Evolutionary conservation across 2,888 invertebrate genomes (phyloP).

Genomic region (Parelbella ahira): DNA sequence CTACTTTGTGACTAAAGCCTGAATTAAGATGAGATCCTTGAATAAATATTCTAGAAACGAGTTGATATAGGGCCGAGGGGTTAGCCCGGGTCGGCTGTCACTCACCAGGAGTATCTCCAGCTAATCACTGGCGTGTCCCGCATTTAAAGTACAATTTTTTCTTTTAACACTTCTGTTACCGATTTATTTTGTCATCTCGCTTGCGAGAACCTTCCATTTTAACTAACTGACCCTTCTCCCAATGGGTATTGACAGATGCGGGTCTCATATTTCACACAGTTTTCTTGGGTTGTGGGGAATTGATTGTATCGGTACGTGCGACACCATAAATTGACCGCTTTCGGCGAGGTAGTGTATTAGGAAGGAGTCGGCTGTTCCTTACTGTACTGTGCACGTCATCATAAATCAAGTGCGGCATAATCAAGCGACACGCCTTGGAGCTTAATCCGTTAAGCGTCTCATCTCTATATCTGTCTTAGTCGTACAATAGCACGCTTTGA

Average conservation of each 20-base stretch:
- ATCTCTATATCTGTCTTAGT: conserved; percentile 65
- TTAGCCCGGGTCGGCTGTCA: conserved; percentile 36
- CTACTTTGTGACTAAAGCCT: conserved; percentile 14
- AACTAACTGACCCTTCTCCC: conserved; percentile 49
- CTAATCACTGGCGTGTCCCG: conserved; percentile 71
- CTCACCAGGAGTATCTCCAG: conserved; percentile 53
- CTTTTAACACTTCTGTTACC: conserved; percentile 50
- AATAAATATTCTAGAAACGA: conserved; percentile 21
- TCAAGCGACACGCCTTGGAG: conserved; percentile 58
- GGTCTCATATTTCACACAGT: conserved; percentile 64
- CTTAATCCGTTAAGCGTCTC: conserved; percentile 71
- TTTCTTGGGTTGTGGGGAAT: conserved; percentile 49
- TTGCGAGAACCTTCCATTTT: conserved; percentile 40
- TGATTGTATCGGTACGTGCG: conserved; percentile 60
- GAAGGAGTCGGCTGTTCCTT: conserved; percentile 54
- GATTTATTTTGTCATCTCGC: conserved; percentile 43
- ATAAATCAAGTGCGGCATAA: conserved; percentile 76
- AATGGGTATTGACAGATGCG: conserved; percentile 53
- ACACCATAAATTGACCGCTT: conserved; percentile 69
- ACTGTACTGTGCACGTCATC: conserved; percentile 62
- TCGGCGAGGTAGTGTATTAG: conserved; percentile 55
- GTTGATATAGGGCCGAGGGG: conserved; percentile 45
- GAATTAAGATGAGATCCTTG: conserved; percentile 15
- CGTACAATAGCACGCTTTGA: conserved; percentile 61
- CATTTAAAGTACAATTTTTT: conserved; percentile 70